These are phyloP conservation scores for Megalops cyprinoides DNA, from an alignment of 2,797 vertebrate genomes.

Conservation along the genomic window DNA sequence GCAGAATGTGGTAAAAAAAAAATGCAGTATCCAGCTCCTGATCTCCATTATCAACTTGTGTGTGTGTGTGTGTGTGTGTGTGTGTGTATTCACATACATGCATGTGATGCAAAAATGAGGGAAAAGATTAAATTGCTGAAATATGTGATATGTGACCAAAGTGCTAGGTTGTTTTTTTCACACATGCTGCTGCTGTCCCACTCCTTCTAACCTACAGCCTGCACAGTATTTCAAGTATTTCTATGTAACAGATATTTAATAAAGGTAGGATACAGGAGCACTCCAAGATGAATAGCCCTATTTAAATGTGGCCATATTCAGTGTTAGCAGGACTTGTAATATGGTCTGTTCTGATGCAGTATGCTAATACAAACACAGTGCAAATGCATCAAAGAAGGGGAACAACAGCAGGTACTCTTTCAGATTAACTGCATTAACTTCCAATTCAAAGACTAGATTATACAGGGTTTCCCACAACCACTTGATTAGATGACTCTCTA, in stretches of 20 bases:
- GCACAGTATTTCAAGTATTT: neutral
- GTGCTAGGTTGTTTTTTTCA: no score
- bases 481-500: slow-evolving; percentile 40
- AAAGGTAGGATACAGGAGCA: no score
- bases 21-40: neutral
- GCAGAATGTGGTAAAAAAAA: no score
- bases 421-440: slow-evolving; percentile 23
- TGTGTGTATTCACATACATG: no score
- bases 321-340: neutral
- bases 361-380: neutral
- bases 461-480: slow-evolving; percentile 36
- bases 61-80: neutral
- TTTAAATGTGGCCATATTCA: neutral
- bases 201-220: no score
- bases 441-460: slow-evolving; percentile 36
- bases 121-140: no score
- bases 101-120: no score
- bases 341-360: neutral
- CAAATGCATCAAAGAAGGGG: neutral
- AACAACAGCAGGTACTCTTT: slow-evolving; percentile 20
- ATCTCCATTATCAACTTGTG: neutral
- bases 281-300: neutral
- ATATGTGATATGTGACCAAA: no score
- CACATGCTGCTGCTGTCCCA: no score
- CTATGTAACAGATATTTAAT: no score